Conservation (phyloP, 2,797 vertebrate species). For the Sebastolobus altivelis region DNA sequence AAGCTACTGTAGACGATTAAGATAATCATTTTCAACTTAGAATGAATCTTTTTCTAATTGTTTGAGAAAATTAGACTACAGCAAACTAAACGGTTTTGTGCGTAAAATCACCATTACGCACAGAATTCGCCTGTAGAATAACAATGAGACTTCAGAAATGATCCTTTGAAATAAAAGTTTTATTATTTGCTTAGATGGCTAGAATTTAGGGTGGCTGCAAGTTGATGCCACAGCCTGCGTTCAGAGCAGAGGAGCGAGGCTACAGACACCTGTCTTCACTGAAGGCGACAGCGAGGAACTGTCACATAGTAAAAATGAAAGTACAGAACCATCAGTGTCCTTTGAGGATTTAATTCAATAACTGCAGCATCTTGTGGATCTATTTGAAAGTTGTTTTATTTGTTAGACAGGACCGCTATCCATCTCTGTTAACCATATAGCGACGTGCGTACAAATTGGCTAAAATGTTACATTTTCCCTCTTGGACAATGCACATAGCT, state of each 20-base stretch:
- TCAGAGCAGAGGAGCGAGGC: constrained; percentile 10
- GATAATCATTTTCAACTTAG: background rate
- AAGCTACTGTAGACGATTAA: background rate
- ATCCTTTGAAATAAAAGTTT: background rate
- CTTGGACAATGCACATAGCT: background rate
- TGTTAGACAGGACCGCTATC: background rate
- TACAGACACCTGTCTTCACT: constrained; percentile 62
- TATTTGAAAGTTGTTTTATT: background rate
- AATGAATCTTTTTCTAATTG: background rate
- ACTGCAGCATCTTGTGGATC: background rate
- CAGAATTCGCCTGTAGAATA: background rate
- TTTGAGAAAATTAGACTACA: background rate
- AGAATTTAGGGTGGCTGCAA: background rate
- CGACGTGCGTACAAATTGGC: constrained; percentile 2
- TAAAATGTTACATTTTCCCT: background rate
- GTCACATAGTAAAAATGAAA: background rate
- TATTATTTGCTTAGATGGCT: background rate
- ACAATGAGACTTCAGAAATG: background rate
- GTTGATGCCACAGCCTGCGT: constrained; percentile 7
- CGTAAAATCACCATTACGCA: constrained; percentile 47
- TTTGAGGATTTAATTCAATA: background rate
- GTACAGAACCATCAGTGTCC: background rate
- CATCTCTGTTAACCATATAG: background rate
- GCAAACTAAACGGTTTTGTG: background rate
- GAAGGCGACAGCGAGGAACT: background rate